phyloP scores from a whole-genome alignment of 2,888 invertebrate species.

The Anoplius nigerrimus region DNA sequence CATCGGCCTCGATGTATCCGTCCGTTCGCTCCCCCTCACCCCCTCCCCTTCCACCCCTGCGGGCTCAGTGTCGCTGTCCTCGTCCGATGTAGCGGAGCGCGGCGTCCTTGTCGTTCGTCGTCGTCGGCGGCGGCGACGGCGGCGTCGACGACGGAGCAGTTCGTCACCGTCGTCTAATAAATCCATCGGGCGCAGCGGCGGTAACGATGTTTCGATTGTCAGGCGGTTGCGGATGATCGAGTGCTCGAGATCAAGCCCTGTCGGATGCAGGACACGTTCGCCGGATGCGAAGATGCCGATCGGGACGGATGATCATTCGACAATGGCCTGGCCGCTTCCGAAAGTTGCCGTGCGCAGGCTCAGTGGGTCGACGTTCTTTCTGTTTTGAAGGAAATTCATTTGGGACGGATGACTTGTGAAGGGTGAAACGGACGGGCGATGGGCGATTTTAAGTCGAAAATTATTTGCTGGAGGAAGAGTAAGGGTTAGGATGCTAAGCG shows the following conservation, averaged over 20 bases:
- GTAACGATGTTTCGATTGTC: constrained; percentile 10
- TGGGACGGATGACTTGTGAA: no score
- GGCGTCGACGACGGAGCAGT: neutral
- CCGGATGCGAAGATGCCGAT: neutral
- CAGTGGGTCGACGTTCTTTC: no score
- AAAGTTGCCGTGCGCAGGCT: no score
- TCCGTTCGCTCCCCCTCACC: neutral
- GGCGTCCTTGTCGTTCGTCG: neutral
- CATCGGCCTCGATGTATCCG: constrained; percentile 2
- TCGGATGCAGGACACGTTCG: no score
- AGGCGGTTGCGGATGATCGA: constrained; percentile 5
- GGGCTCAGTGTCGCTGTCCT: neutral
- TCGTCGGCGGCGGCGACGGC: neutral
- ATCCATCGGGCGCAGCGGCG: constrained; percentile 8
- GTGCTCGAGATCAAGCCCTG: neutral
- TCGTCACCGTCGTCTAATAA: constrained; percentile 13
- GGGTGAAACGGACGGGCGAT: no score
- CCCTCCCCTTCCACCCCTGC: neutral
- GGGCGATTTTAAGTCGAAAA: no score
- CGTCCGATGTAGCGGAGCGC: neutral
- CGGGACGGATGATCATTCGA: neutral
- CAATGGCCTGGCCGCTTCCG: no score
- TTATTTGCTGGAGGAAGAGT: no score
- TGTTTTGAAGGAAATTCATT: no score
- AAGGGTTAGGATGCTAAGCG: no score